Conservation (phyloP, 2,113 vertebrate genomes). For the Serilophus lunatus region DNA sequence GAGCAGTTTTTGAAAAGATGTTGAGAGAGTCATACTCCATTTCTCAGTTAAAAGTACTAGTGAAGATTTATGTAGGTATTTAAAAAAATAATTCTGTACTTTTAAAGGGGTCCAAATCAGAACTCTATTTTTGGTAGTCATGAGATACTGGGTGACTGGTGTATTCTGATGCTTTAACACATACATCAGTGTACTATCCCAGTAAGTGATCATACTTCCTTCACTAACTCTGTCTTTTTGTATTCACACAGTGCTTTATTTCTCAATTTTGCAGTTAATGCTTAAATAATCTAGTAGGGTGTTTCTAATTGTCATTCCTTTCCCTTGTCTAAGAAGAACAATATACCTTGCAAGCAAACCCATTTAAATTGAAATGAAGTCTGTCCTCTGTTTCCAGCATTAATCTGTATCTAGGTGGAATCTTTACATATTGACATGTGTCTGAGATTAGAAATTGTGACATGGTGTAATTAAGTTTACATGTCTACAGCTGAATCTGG, state of each 20-base stretch:
- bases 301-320: background rate
- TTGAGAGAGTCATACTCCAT: background rate
- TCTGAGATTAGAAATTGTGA: slow-evolving; percentile 1
- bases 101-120: background rate
- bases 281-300: background rate
- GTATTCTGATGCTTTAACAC: background rate
- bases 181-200: background rate
- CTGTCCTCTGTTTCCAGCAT: background rate
- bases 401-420: background rate
- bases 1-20: background rate
- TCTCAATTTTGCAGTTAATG: background rate
- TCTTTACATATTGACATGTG: background rate
- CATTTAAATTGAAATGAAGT: background rate
- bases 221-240: background rate
- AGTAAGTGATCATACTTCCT: background rate
- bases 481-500: background rate
- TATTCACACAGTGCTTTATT: background rate
- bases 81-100: rapidly evolving
- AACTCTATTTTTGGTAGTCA: background rate
- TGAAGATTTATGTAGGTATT: background rate
- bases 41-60: background rate
- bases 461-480: background rate
- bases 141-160: background rate
- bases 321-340: background rate
- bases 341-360: background rate